These are phyloP conservation scores for Halisarca cf. caerulea DNA, from an alignment of 37 sponge, comb jelly and placozoan species.

Conservation along the genomic window DNA sequence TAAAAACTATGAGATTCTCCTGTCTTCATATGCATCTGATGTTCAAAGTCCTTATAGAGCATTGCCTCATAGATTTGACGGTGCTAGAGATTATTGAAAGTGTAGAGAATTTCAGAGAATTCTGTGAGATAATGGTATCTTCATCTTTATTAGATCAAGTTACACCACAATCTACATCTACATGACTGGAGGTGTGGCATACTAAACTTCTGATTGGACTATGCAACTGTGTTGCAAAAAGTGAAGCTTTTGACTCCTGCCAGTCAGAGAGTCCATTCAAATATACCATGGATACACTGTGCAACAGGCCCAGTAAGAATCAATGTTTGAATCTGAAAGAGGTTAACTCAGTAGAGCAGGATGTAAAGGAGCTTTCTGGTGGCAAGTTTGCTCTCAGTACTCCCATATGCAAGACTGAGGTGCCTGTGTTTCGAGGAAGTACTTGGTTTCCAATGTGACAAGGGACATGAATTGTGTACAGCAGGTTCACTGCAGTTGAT, in stretches of 20 bases:
- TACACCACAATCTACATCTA: not conserved
- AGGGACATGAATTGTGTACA: conserved; percentile 62
- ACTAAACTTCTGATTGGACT: not conserved
- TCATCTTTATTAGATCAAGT: too few species aligned
- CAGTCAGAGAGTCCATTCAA: conserved; percentile 11
- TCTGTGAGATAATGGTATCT: too few species aligned
- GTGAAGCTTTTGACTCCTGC: too few species aligned
- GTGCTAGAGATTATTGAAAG: too few species aligned
- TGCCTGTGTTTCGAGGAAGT: not conserved
- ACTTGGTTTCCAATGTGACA: conserved; percentile 45
- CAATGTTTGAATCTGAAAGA: not conserved
- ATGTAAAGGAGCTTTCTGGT: conserved; percentile 21
- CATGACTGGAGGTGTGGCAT: conserved; percentile 13
- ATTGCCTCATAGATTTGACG: too few species aligned
- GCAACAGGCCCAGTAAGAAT: not conserved
- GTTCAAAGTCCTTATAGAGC: too few species aligned
- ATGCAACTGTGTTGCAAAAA: not conserved
- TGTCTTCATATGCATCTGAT: too few species aligned
- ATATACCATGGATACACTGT: conserved; percentile 6
- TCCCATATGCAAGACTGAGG: not conserved
- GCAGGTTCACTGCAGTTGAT: conserved; percentile 26
- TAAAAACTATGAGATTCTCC: too few species aligned
- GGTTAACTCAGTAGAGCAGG: not conserved
- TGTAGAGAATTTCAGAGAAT: too few species aligned
- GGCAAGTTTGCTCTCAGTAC: not conserved